phyloP scores from a whole-genome alignment of 2,888 invertebrate species.

The Hemicrepidius hirtus region DNA sequence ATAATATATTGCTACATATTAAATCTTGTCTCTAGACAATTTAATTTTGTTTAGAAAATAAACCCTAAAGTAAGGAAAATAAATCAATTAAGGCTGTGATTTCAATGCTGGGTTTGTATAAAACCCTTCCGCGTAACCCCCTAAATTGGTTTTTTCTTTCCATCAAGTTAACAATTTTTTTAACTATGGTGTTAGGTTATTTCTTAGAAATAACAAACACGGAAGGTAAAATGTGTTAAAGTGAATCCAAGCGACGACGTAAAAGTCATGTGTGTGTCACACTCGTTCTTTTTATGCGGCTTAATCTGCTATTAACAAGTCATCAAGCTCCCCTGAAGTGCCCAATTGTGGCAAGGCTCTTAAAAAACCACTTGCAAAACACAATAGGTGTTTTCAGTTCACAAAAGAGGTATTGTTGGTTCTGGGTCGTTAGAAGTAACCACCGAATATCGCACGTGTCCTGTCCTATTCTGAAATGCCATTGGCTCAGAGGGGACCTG shows the following conservation, averaged over 20 bases:
- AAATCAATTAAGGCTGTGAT: not conserved
- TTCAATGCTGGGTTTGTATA: not conserved
- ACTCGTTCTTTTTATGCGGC: constrained; percentile 48
- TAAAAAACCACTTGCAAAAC: constrained; percentile 63
- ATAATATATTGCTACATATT: no score
- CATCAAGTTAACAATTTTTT: not conserved
- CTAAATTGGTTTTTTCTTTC: no score
- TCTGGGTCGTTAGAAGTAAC: constrained; percentile 51
- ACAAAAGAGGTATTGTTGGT: constrained; percentile 57
- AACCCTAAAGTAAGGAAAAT: no score
- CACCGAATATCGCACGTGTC: constrained; percentile 61
- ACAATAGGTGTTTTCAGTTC: constrained; percentile 62
- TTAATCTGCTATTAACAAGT: constrained; percentile 54
- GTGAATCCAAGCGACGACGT: constrained; percentile 8
- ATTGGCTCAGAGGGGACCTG: constrained; percentile 59
- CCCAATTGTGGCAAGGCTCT: constrained; percentile 58
- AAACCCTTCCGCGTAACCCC: not conserved
- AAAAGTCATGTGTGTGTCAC: constrained; percentile 48
- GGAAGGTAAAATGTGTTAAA: constrained; percentile 1
- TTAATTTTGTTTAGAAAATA: no score
- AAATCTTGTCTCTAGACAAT: no score
- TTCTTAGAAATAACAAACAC: constrained; percentile 8
- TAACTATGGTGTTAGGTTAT: no score
- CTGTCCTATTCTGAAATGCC: constrained; percentile 55
- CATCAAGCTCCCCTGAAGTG: constrained; percentile 53